Evolutionary conservation across 1,140 invertebrate species (phyloP), one percentile per base, ranked within the genome.

Genomic region (Bicyclus anynana): DNA sequence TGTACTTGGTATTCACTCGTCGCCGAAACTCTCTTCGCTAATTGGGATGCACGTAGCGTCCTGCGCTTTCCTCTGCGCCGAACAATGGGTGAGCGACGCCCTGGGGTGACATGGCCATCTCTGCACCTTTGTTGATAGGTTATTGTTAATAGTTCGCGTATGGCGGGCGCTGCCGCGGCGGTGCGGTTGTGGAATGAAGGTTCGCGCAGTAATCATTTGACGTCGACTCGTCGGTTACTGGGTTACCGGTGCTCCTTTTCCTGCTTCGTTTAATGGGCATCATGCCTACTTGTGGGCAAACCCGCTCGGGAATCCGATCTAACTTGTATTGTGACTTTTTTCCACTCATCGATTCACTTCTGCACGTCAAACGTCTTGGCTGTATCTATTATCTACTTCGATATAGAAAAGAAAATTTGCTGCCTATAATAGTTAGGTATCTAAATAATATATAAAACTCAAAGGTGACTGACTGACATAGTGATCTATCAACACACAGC

Each of bases 201-300:
- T 72, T 66, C 59, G 70, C 52, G 53, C 70, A 66, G 72, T 80
- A 76, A 78, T 77, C 74, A 72, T 58, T 70, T 74, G 74, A 73
- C 65, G 77, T 77, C 65, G 72, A 53, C 71, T 78, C 69, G 76
- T 87, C 83, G 82, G 82, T 81, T 80, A 87, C 77, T 87, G 77
- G 81, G 84, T 85, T 84, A 85, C 72, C 80, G 73, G 76, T 76
- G 77, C 68, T 80, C 84, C 77, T 82, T 82, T 86, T 84, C 84
- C 80, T 84, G 81, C 74, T 81, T 70, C 47, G 67, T 73, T 69
- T 87, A 83, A 86, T 84, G 61, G 80, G 74, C 73, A 68, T 72
- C 72, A 67, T 46, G 65, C 62, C 59, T 62, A 55, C 50, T 64
- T 58, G 56, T 53, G 59, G 60, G 40, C 51, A 62, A 60, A 64